Percentiles rank a stretch among this genome's conserved stretches.
phyloP scores from a whole-genome alignment of 2,113 vertebrate species.

The Narcine bancroftii region DNA sequence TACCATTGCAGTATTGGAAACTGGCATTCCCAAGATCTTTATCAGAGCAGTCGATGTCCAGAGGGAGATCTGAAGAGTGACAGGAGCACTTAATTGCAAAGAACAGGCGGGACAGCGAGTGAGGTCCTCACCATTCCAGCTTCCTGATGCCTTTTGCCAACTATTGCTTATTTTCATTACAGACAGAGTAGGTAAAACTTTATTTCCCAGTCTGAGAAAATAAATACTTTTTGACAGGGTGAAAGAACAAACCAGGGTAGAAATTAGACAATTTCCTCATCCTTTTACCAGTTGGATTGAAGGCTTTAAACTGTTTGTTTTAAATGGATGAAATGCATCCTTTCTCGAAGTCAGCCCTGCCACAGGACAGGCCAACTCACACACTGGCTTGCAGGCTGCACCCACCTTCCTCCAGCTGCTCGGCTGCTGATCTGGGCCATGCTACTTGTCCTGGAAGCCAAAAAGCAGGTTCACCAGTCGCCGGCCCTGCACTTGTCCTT shows the following conservation, averaged over 20 bases:
- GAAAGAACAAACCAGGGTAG: neutral
- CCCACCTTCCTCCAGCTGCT: neutral
- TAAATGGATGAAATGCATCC: neutral
- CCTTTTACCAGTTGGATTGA: neutral
- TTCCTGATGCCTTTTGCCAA: too few species aligned
- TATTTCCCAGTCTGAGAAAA: conserved; percentile 14
- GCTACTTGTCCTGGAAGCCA: neutral
- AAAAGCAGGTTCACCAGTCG: neutral
- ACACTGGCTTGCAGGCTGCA: neutral
- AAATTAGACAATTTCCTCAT: conserved; percentile 20
- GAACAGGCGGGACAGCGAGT: too few species aligned
- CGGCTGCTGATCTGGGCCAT: neutral
- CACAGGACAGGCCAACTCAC: neutral
- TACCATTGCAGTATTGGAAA: neutral
- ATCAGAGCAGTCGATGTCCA: neutral
- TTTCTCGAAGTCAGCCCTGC: neutral
- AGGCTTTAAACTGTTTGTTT: neutral
- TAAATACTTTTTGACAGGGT: conserved; percentile 22
- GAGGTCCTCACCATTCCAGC: neutral
- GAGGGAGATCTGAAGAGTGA: neutral
- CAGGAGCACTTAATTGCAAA: neutral
- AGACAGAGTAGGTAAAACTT: neutral
- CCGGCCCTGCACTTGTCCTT: neutral
- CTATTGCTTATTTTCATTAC: neutral
- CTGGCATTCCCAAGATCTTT: neutral